Percentiles rank a stretch among this genome's conserved stretches.
These are phyloP conservation scores for Chondrosia reniformis DNA, from an alignment of 37 sponge, comb jelly and placozoan genomes.

Conservation along the genomic window DNA sequence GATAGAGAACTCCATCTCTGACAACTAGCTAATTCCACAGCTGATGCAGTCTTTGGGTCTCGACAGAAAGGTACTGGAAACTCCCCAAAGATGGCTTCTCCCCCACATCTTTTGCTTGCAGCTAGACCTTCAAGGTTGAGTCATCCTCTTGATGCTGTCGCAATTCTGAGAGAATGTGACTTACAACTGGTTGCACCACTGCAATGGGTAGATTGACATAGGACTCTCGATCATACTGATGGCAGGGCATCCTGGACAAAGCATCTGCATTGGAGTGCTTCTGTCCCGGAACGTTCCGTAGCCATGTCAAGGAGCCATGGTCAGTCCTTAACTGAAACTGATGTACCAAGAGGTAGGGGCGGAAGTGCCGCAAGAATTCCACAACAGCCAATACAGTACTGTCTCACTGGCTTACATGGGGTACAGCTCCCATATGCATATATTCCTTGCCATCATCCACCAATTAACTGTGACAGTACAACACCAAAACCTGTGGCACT, in stretches of 20 bases:
- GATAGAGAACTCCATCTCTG: background rate
- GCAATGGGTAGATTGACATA: background rate
- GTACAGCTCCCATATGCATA: background rate
- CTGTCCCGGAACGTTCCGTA: background rate
- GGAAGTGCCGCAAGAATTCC: background rate
- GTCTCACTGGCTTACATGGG: background rate
- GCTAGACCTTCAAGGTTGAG: no score
- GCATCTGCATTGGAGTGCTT: background rate
- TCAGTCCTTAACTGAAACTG: background rate
- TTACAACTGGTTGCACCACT: no score
- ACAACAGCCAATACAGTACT: conserved; percentile 18
- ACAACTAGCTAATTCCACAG: background rate
- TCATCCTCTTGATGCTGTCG: no score
- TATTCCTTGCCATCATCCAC: background rate
- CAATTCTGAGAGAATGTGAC: no score
- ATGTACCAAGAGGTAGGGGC: background rate
- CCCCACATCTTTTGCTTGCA: no score
- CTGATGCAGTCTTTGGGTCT: background rate
- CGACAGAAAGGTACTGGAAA: no score
- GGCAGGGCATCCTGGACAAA: background rate
- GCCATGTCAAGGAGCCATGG: conserved; percentile 13
- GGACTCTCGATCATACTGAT: background rate
- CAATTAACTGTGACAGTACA: background rate
- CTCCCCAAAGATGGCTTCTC: no score
- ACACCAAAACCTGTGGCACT: background rate